phyloP scores from a whole-genome alignment of 1,140 invertebrate genomes.

The Drosophila subobscura region DNA sequence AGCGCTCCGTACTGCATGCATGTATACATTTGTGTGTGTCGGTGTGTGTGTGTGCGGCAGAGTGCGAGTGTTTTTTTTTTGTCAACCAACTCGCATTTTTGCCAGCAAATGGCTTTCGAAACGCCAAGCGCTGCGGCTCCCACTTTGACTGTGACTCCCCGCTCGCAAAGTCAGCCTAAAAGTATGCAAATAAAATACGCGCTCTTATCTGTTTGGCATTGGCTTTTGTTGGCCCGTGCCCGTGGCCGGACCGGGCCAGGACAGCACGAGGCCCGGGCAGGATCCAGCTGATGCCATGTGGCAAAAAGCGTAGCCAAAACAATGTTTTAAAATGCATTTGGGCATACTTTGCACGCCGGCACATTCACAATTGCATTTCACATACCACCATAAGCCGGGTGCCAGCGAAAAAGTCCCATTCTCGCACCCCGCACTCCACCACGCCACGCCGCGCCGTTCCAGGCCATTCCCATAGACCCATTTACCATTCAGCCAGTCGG shows the following conservation, averaged over 20 bases:
- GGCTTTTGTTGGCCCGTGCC: conserved; percentile 61
- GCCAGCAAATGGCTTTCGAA: conserved; percentile 75
- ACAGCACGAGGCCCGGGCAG: conserved; percentile 7
- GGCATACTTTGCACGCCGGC: conserved; percentile 73
- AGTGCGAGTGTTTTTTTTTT: conserved; percentile 29
- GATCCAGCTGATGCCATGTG: conserved; percentile 55
- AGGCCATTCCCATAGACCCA: conserved; percentile 7
- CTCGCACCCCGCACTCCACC: too few species aligned
- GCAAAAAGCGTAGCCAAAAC: conserved; percentile 67
- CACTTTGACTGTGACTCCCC: neutral
- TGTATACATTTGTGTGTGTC: too few species aligned
- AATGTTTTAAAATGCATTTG: conserved; percentile 79
- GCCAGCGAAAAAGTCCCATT: conserved; percentile 27
- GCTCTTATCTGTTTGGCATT: conserved; percentile 80
- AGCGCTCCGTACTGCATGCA: too few species aligned
- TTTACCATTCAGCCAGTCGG: conserved; percentile 2
- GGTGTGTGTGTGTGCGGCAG: conserved; percentile 3
- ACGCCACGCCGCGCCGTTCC: neutral
- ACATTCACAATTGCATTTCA: conserved; percentile 62
- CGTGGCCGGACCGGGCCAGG: neutral
- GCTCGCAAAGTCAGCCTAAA: conserved; percentile 73
- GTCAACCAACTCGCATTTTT: conserved; percentile 65
- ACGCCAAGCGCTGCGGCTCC: conserved; percentile 28
- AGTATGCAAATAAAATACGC: conserved; percentile 82
- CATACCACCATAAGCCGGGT: conserved; percentile 67